Evolutionary conservation across 2,888 invertebrate genomes (phyloP).

Genomic region (Andrena minutula): DNA sequence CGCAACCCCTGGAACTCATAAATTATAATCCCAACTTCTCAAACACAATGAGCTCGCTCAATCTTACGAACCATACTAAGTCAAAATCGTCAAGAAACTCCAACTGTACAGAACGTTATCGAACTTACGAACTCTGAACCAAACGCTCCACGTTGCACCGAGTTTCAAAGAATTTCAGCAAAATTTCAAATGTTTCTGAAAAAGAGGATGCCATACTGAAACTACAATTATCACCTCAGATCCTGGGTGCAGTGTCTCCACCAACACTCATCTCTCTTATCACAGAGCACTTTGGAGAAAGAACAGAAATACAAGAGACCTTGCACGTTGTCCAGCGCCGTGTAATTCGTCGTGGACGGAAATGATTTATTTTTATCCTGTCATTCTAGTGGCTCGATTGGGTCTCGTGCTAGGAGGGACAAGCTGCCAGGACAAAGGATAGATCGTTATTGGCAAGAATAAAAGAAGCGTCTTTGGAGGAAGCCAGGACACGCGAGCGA

Average conservation of each 20-base stretch:
- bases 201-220: not conserved
- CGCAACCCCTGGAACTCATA: no score
- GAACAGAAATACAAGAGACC: not conserved
- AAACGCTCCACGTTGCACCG: not conserved
- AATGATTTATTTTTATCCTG: constrained; percentile 63
- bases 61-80: not conserved
- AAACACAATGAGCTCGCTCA: not conserved
- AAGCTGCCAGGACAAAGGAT: constrained; percentile 67
- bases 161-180: not conserved
- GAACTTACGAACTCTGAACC: not conserved
- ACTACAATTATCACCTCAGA: not conserved
- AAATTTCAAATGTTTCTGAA: not conserved
- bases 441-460: constrained; percentile 63
- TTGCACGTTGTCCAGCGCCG: not conserved
- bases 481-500: constrained; percentile 63
- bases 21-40: not conserved
- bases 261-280: not conserved
- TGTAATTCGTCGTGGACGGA: constrained; percentile 45
- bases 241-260: not conserved
- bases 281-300: not conserved
- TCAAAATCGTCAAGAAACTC: not conserved
- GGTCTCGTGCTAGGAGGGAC: constrained; percentile 50
- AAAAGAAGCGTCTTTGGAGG: constrained; percentile 59
- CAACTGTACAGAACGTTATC: not conserved
- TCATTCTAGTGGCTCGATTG: constrained; percentile 60